phyloP scores from a whole-genome alignment of 2,888 invertebrate species.

The Cephus pygmeus region DNA sequence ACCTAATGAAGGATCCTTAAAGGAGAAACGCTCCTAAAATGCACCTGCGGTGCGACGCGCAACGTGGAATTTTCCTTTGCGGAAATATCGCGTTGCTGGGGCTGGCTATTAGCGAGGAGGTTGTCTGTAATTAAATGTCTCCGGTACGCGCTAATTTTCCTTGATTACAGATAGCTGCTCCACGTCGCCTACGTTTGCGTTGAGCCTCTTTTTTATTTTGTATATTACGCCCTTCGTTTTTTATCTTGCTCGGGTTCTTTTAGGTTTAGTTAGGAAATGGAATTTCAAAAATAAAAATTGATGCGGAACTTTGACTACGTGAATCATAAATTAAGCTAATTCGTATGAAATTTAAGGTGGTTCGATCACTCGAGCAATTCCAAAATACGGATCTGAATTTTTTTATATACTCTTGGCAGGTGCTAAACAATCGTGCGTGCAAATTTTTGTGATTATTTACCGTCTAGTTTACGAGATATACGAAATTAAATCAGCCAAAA shows the following conservation, averaged over 20 bases:
- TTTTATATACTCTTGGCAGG: no score
- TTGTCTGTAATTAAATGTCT: constrained; percentile 59
- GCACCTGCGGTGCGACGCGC: background rate
- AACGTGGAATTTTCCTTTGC: background rate
- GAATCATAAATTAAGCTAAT: background rate
- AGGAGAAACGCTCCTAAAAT: background rate
- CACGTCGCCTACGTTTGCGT: background rate
- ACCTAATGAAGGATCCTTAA: background rate
- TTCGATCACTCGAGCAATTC: no score
- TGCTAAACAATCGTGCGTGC: no score
- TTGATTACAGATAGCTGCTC: constrained; percentile 56
- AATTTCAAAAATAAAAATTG: background rate
- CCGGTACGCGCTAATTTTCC: constrained; percentile 59
- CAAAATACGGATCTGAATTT: no score
- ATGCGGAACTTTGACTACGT: background rate
- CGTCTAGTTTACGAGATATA: no score
- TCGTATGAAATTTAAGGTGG: background rate
- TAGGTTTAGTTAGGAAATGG: background rate
- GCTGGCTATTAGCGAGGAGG: background rate
- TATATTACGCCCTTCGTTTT: background rate
- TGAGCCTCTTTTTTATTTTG: background rate
- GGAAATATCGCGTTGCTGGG: background rate
- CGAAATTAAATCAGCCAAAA: no score
- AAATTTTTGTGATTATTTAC: no score
- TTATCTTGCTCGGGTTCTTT: background rate